These are phyloP conservation scores for Lepidostoma basale DNA, from an alignment of 1,140 invertebrate species.

Conservation along the genomic window DNA sequence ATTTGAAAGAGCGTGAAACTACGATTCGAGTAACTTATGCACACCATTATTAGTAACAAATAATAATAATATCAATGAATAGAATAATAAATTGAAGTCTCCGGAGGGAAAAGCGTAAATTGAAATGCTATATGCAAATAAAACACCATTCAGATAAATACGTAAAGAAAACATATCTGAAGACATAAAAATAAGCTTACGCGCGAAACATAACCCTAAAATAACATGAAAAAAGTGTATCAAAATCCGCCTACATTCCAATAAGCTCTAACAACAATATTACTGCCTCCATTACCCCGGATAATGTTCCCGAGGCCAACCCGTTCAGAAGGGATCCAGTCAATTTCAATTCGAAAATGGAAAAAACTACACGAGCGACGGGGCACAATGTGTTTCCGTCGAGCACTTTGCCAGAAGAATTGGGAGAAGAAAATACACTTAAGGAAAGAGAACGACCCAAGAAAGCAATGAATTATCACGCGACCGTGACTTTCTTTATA, in stretches of 20 bases:
- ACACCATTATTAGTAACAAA: neutral
- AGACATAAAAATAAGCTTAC: constrained; percentile 15
- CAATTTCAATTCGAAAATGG: constrained; percentile 45
- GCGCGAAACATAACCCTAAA: constrained; percentile 23
- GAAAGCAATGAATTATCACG: constrained; percentile 46
- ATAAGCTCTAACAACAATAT: constrained; percentile 45
- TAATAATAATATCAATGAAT: neutral
- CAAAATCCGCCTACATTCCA: constrained; percentile 44
- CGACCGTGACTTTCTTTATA: constrained; percentile 45
- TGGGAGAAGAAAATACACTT: constrained; percentile 46
- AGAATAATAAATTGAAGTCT: constrained; percentile 17
- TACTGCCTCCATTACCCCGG: constrained; percentile 44
- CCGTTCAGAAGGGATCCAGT: constrained; percentile 39
- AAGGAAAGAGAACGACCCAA: constrained; percentile 43
- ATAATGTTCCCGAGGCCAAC: constrained; percentile 41
- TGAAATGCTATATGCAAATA: constrained; percentile 25
- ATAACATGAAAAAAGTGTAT: constrained; percentile 28
- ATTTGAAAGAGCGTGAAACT: too few species aligned
- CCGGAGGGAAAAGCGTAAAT: neutral
- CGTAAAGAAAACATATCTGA: neutral
- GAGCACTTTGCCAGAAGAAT: constrained; percentile 46
- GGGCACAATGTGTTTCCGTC: constrained; percentile 37
- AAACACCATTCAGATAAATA: constrained; percentile 30
- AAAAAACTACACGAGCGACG: constrained; percentile 42
- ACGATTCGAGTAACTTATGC: too few species aligned